Conservation (phyloP, 2,113 vertebrate genomes). For the Nestor notabilis region DNA sequence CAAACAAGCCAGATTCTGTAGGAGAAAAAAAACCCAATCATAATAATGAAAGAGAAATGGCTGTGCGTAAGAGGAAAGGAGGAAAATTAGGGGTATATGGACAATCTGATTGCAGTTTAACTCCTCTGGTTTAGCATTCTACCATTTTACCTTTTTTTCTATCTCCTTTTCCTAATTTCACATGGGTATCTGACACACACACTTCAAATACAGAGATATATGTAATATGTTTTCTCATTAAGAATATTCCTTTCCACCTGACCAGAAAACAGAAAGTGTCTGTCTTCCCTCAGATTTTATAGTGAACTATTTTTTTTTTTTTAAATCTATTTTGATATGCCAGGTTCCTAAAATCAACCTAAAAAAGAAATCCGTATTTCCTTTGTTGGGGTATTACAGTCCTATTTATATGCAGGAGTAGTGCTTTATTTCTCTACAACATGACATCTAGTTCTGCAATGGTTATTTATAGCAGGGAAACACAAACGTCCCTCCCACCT, state of each 20-base stretch:
- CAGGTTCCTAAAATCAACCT: neutral
- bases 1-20: neutral
- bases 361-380: neutral
- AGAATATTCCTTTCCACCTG: neutral
- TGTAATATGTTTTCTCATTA: neutral
- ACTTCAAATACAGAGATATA: neutral
- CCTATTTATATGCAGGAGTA: neutral
- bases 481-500: neutral
- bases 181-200: neutral
- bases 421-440: neutral
- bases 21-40: rapidly evolving
- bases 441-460: neutral
- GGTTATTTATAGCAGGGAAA: conserved; percentile 45
- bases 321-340: neutral
- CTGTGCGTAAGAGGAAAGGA: neutral
- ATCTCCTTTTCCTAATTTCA: neutral
- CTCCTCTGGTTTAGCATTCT: neutral
- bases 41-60: neutral
- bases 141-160: neutral
- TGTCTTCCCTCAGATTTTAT: neutral
- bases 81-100: neutral
- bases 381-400: neutral
- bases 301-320: neutral
- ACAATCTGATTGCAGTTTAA: neutral
- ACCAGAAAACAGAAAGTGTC: neutral